Evolutionary conservation across 1,140 invertebrate genomes (phyloP), one percentile per base, ranked within the genome.

Genomic region (Neotoxoptera formosana): DNA sequence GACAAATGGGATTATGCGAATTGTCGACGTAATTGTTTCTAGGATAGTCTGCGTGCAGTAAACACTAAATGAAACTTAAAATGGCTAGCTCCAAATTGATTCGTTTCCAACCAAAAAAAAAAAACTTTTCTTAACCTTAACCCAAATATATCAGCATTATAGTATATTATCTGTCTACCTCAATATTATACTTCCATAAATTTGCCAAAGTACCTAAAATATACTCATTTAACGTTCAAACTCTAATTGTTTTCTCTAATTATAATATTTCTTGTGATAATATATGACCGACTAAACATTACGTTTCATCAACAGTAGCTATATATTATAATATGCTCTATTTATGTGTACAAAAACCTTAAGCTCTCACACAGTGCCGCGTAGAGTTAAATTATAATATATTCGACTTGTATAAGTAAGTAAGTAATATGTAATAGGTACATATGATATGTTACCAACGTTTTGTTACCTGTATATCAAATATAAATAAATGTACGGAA

Each of bases 81-180:
- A 48, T 36, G 25, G 2, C 87, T 51, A 51, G n/a, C 48, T 51
- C 21, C 34, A 34, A 89, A 56, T 89, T 89, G 88, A 60, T 51
- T 41, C 56, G 88, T 60, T 56, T 90, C 87, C 87, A 89, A 89
- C 47, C 20, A 48, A 51, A 41, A 45, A 90, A 45, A 90, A 89
- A 88, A 90, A 56, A 25, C 11, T 3, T 45, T 23, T 45, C 1
- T 90, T 45, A 30, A 90, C 88, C 88, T 90, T 60, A 60, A 90
- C 51, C 53, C 20, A 90, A 90, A 90, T 90, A 60, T 53, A 86
- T 86, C 23, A 34, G 9, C 30, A 89, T 89, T 89, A n/a, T n/a
- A n/a, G n/a, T n/a, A n/a, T n/a, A 17, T 21, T 53, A 36, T 25
- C 84, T 25, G 86, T 87, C 30, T 45, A 45, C 21, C 11, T 89